phyloP scores from a whole-genome alignment of 2,888 invertebrate genomes.

The Agrilus biguttatus region DNA sequence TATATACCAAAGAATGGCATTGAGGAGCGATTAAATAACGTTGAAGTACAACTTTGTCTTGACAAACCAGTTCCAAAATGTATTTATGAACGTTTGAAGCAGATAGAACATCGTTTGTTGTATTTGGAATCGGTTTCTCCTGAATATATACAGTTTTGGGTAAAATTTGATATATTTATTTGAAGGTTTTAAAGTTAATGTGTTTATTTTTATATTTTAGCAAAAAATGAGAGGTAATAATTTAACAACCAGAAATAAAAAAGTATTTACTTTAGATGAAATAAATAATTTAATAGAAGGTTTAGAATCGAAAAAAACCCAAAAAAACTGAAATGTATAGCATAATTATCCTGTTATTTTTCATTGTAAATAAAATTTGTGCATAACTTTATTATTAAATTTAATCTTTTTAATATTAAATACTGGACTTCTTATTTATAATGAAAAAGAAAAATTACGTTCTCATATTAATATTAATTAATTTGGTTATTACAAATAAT shows the following conservation, averaged over 20 bases:
- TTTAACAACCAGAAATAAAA: slow-evolving; percentile 18
- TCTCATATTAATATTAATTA: too few species aligned
- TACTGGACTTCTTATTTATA: too few species aligned
- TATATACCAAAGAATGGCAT: slow-evolving; percentile 35
- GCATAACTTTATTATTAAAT: too few species aligned
- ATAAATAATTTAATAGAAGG: slow-evolving; percentile 23
- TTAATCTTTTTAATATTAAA: too few species aligned
- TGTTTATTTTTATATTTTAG: not conserved
- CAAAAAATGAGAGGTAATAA: not conserved
- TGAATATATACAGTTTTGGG: slow-evolving; percentile 61
- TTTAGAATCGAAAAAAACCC: slow-evolving; percentile 15
- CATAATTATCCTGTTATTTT: too few species aligned
- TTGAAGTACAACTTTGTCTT: slow-evolving; percentile 47
- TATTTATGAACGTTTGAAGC: slow-evolving; percentile 54
- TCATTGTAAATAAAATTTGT: too few species aligned
- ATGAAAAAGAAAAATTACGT: too few species aligned
- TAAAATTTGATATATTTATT: too few species aligned
- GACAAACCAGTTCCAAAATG: slow-evolving; percentile 42
- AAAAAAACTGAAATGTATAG: too few species aligned
- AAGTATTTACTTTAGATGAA: slow-evolving; percentile 21
- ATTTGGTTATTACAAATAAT: too few species aligned
- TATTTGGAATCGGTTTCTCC: slow-evolving; percentile 64
- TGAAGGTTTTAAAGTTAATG: not conserved
- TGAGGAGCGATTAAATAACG: slow-evolving; percentile 49
- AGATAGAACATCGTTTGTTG: slow-evolving; percentile 59